Evolutionary conservation across 2,113 vertebrate species (phyloP).

Genomic region (Oxygymnocypris stewartii): DNA sequence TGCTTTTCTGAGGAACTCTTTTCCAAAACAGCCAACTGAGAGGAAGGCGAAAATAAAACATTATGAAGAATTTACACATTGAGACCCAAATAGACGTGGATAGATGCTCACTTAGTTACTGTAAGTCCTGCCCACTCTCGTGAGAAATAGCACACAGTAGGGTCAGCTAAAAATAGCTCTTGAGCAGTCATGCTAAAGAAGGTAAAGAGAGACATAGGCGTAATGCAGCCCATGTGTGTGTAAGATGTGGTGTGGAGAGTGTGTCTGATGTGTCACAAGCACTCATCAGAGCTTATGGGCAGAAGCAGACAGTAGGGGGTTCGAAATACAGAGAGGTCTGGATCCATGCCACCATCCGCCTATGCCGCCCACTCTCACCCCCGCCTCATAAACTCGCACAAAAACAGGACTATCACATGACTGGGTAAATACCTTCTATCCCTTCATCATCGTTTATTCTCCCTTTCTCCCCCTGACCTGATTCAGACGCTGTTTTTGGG

Average conservation of each 20-base stretch:
- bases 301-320: conserved; percentile 55
- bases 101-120: conserved; percentile 56
- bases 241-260: conserved; percentile 52
- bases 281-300: conserved; percentile 14
- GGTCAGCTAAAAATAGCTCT: conserved; percentile 69
- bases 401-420: conserved; percentile 37
- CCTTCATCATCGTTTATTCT: conserved; percentile 49
- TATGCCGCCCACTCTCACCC: conserved; percentile 9
- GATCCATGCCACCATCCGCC: conserved; percentile 42
- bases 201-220: conserved; percentile 33
- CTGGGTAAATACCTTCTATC: conserved; percentile 54
- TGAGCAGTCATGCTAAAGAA: conserved; percentile 57
- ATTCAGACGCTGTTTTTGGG: conserved; percentile 59
- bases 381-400: conserved; percentile 14
- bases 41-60: conserved; percentile 42
- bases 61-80: conserved; percentile 16
- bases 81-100: conserved; percentile 42
- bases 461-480: conserved; percentile 55
- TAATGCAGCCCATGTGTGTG: conserved; percentile 70
- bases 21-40: conserved; percentile 1
- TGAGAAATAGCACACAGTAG: conserved; percentile 61
- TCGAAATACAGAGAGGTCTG: conserved; percentile 29
- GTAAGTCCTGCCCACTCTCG: conserved; percentile 59
- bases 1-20: not conserved
- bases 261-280: conserved; percentile 55